Base-by-base conservation (phyloP, 2,888 invertebrate species). In the Brenthis hecate region DNA sequence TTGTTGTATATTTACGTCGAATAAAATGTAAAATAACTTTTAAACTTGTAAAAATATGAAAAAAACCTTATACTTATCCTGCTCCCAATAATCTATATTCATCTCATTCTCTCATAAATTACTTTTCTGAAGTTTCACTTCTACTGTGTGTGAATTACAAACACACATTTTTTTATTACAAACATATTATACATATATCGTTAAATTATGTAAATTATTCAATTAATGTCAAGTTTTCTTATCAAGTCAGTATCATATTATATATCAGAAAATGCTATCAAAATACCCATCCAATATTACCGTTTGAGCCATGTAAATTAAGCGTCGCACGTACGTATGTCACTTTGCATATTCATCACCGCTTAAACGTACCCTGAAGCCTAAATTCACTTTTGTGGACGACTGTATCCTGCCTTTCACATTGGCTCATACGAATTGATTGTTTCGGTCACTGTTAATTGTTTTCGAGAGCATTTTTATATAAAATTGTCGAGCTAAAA, bases 301-400 rank as follows among this genome's bases (percentile, higher is more conserved):
- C 64, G 63, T 43, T 68, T 64, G 58, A 47, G 50, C 65, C 43
- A 65, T 68, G 70, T 66, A 70, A 68, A 68, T 67, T 67, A 55
- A 64, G 64, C 65, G 66, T 62, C 50, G 61, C 63, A 68, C 70
- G 70, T 62, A 58, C 70, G 70, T 70, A 58, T 76, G 76, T 77
- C 77, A 80, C 76, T 85, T 83, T 83, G 80, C 83, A 85, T 85
- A 84, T 83, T 83, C 83, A 85, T 83, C 81, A 75, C 72, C 76
- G 75, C 77, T 74, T 78, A 77, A 79, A 79, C 76, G 71, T 78
- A 75, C 72, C 77, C 74, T 74, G 78, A 75, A 75, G 76, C 75
- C 69, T 72, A 75, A 74, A 73, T 76, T 75, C 77, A 75, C 75
- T 77, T 77, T 75, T 76, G 75, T 73, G 71, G 73, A 72, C 71